Evolutionary conservation across 2,113 vertebrate genomes (phyloP), one percentile per base, ranked within the genome.

Genomic region (Brienomyrus brachyistius): DNA sequence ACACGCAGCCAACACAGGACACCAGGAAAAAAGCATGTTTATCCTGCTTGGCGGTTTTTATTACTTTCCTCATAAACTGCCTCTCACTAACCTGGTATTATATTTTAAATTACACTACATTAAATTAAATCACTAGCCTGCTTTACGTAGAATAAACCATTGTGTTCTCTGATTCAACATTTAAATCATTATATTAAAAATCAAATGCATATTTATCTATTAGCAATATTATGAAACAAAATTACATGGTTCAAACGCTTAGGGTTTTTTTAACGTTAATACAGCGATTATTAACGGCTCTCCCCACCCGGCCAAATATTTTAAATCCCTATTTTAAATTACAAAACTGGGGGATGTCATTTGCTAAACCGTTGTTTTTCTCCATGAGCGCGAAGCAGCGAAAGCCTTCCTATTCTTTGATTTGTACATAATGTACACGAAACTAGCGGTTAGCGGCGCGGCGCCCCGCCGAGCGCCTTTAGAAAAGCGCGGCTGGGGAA

Each of bases 371-470:
- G 89, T 90, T 83, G 66, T 90, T 90, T 54, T 59, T 89, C 54
- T 86, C 85, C 54, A 89, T 56, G 87, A 90, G 80, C 23, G 45
- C 70, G 52, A 89, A 90, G 87, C 88, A 85, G 70, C 88, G 48
- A 86, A 70, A 43, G 15, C 51, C 56, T 86, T 89, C 31, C 82
- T 85, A 31, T 82, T 85, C 70, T 88, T 88, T 90, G 80, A 90
- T 88, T 90, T 86, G 27, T 74, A 45, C 90, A 70, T 51, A 90
- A 90, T 90, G 59, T 90, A 74, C 90, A 90, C 74, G 88, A 90
- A 88, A 88, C 80, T 51, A 70, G 74, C 84, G 77, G 87, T 51
- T 40, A 90, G 88, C n/a, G 82, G 54, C 40, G 13, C 13, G 80
- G 86, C 47, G 47, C 88, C 87, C 90, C 80, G 82, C 90, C 52